Evolutionary conservation across 2,797 vertebrate species (phyloP).

Genomic region (Peromyscus attwateri): DNA sequence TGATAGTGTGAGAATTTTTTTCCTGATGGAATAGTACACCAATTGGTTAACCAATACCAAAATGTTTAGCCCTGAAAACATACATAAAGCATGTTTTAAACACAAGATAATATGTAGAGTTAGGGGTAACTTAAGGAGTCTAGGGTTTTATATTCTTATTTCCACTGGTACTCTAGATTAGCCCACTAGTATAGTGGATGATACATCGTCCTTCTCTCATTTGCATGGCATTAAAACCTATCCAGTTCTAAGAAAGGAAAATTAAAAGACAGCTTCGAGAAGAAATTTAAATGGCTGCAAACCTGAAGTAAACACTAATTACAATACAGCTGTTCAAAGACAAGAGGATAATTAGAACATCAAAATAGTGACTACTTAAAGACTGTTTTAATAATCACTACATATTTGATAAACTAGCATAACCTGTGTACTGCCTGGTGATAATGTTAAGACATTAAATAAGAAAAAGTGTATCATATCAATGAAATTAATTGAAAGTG

Average conservation of each 20-base stretch:
- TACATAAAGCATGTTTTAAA: not conserved
- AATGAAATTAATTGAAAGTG: conserved; percentile 89
- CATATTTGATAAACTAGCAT: conserved; percentile 79
- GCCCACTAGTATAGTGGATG: not conserved
- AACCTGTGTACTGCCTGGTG: conserved; percentile 78
- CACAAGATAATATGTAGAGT: conserved; percentile 25
- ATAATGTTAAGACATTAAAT: conserved; percentile 85
- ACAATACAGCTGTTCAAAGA: conserved; percentile 80
- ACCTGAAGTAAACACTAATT: conserved; percentile 84
- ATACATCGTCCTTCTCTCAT: not conserved
- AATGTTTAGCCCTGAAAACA: not conserved
- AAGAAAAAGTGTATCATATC: conserved; percentile 85
- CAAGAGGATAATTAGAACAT: conserved; percentile 83
- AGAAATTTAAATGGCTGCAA: conserved; percentile 74
- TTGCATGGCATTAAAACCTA: conserved; percentile 18
- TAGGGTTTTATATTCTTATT: conserved; percentile 61
- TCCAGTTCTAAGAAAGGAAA: conserved; percentile 7
- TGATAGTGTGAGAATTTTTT: not conserved
- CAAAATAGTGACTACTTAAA: conserved; percentile 77
- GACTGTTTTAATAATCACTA: conserved; percentile 83
- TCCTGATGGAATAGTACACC: no score
- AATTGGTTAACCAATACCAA: not conserved
- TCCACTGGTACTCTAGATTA: conserved; percentile 52
- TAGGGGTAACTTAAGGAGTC: conserved; percentile 54
- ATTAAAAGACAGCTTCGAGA: conserved; percentile 54